Evolutionary conservation across 2,888 invertebrate genomes (phyloP), one percentile per base, ranked within the genome.

Genomic region (Erpobdella octoculata): DNA sequence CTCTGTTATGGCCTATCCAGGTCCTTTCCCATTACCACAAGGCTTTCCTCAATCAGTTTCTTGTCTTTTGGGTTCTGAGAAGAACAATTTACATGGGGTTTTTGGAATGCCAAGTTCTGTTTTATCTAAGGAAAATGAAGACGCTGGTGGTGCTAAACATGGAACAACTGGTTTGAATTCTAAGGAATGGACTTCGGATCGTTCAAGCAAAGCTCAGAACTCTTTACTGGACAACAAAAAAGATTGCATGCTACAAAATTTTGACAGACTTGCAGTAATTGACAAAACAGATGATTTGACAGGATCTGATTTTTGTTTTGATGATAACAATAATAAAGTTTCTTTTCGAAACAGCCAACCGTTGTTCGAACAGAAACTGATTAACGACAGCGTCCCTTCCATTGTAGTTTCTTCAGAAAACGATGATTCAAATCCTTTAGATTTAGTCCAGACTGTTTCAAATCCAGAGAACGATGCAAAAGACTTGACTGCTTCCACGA

Each of bases 221-320:
- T 8, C 15, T 53, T 21, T 28, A 53, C 28, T 53, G 28, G 53
- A 53, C 8, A 53, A 18, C 28, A 53, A 53, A 28, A 53, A 53
- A 53, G 53, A 53, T 53, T 53, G 21, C 8, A 53, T 53, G 53
- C 53, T 53, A 25, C 53, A 53, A 53, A n/a, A 53, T 53, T 53
- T 53, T 53, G 53, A 28, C 21, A 53, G 28, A 28, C 28, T 53
- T 25, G 21, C 28, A 28, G 53, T 53, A 2, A 53, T 25, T 53
- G 21, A 53, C 53, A 9, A 53, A 6, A 21, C 53, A 18, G 21
- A 21, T 8, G 53, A 53, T n/a, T 53, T 53, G 53, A 28, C 53
- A 21, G 15, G 21, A 28, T 21, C 21, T n/a, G n/a, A 53, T n/a
- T 8, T n/a, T 53, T 53, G 21, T 8, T 25, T 28, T 5, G 53